Evolutionary conservation across 1,140 invertebrate species (phyloP).

Genomic region (Melanaphis sacchari): DNA sequence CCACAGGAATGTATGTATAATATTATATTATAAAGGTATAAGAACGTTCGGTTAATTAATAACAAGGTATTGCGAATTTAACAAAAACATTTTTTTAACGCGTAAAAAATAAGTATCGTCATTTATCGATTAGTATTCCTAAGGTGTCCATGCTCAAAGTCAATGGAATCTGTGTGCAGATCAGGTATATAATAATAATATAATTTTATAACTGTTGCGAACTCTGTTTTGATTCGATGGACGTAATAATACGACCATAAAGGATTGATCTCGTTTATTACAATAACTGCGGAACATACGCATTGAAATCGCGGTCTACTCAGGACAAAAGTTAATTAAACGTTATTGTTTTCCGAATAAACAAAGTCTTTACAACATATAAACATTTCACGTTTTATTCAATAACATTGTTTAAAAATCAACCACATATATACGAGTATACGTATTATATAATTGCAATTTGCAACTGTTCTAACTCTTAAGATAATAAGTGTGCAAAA

Average conservation of each 20-base stretch:
- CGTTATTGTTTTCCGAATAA: neutral
- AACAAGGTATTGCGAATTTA: neutral
- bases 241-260: neutral
- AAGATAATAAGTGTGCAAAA: neutral
- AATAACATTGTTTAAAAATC: neutral
- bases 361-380: neutral
- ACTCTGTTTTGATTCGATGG: neutral
- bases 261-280: neutral
- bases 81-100: neutral
- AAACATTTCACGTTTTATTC: neutral
- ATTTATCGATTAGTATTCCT: constrained; percentile 5
- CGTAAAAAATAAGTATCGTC: constrained; percentile 20
- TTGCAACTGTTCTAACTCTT: neutral
- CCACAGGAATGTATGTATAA: neutral
- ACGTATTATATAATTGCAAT: too few relatives aligned
- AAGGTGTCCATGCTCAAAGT: neutral
- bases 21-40: neutral
- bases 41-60: neutral
- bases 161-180: neutral
- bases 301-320: neutral
- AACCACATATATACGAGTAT: neutral
- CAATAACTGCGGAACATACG: neutral
- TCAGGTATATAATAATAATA: constrained; percentile 20
- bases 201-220: constrained; percentile 1
- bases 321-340: neutral